These are phyloP conservation scores for Megaceryle alcyon DNA, from an alignment of 2,797 vertebrate genomes.

Conservation along the genomic window DNA sequence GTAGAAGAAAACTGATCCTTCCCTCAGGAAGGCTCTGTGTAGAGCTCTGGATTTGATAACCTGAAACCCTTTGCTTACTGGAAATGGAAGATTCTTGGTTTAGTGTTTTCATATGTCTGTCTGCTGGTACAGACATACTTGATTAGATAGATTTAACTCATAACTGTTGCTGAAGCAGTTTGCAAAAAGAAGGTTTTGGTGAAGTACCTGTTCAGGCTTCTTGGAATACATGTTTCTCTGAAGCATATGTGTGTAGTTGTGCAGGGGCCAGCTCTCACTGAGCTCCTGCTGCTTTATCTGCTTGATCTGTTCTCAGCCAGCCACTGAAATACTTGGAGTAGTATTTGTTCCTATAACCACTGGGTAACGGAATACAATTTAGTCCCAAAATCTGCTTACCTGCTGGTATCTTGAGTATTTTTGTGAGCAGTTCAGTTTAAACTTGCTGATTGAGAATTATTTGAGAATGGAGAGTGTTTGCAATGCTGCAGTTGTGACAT, in stretches of 20 bases:
- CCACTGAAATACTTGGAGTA: background rate
- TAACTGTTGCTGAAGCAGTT: background rate
- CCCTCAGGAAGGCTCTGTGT: rapidly evolving
- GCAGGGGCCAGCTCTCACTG: rapidly evolving
- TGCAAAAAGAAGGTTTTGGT: background rate
- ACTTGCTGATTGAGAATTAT: background rate
- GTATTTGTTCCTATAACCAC: background rate
- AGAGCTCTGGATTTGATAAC: background rate
- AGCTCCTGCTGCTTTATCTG: background rate
- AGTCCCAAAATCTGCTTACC: background rate
- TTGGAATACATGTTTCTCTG: background rate
- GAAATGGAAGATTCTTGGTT: background rate
- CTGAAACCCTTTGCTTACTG: background rate
- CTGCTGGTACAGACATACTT: background rate
- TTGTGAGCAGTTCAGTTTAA: background rate
- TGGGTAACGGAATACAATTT: background rate
- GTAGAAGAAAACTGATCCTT: background rate
- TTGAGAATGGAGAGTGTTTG: background rate
- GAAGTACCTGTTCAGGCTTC: background rate
- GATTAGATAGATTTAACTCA: background rate
- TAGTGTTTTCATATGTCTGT: background rate
- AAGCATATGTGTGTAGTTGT: background rate
- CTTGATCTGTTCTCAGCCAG: background rate
- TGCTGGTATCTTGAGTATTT: background rate
- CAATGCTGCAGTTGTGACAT: background rate